Evolutionary conservation across 2,888 invertebrate species (phyloP), one percentile per base, ranked within the genome.

Genomic region (Machimus atricapillus): DNA sequence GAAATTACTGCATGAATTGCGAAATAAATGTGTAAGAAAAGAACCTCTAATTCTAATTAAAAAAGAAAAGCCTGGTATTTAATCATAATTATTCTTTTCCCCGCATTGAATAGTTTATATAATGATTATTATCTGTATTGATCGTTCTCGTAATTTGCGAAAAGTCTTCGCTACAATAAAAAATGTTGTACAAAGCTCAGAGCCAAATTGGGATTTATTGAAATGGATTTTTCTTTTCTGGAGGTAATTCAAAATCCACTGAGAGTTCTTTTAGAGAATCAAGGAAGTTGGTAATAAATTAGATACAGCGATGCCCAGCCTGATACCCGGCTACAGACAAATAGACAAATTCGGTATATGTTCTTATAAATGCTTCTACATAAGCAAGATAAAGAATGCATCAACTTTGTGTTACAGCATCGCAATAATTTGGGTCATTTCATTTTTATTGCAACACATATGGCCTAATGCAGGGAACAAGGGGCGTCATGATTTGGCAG

Each of bases 361-460:
- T 12, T 46, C 43, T 46, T 14, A 66, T 66, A 66, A 66, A 66
- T 66, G 19, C 23, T 19, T 66, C 66, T 23, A 66, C 12, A 12
- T 12, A 23, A n/a, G n/a, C n/a, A n/a, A 23, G 66, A 66, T 66
- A 78, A 43, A 23, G n/a, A 43, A 78, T 78, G 78, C 78, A 78
- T 78, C 37, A 46, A 43, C 27, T 23, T 43, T 40, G 78, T 34
- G 43, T 23, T 78, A 78, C 43, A 46, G 43, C 43, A 43, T n/a
- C 43, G 16, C n/a, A 19, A 23, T 37, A 40, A 78, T 78, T 78
- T 78, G 66, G 23, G 4, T 9, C 78, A n/a, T 43, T 78, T 78
- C 23, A 78, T 78, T 43, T 78, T 78, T 43, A 78, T 78, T 78
- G 78, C 40, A 37, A 46, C 78, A 78, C 40, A 78, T 77, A 77